A percentile compares a stretch with the other conserved stretches of the same genome.
These are phyloP conservation scores for Tangara arthus DNA, from an alignment of 2,797 vertebrate genomes.

Conservation along the genomic window DNA sequence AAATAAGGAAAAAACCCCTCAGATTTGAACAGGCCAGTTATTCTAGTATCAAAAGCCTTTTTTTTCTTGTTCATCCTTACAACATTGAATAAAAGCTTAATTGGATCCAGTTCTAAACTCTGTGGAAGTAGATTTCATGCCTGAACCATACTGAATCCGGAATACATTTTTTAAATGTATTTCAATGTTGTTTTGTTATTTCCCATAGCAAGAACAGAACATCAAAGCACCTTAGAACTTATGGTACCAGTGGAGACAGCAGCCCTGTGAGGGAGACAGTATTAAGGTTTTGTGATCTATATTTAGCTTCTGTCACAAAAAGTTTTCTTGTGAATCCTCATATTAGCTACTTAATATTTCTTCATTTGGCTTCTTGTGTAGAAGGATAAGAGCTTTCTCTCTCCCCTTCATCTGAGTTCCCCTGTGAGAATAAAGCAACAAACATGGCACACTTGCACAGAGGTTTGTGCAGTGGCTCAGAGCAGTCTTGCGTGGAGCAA, in stretches of 20 bases:
- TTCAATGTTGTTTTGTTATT: background rate
- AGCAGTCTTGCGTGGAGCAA: background rate
- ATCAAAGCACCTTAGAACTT: background rate
- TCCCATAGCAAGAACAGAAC: background rate
- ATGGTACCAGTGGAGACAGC: background rate
- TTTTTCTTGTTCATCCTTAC: background rate
- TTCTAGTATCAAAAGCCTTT: background rate
- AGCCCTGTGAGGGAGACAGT: background rate
- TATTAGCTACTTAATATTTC: background rate
- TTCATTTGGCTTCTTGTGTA: background rate
- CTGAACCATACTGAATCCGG: background rate
- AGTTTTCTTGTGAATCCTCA: background rate
- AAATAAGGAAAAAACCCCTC: background rate
- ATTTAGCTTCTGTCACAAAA: background rate
- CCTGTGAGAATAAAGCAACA: background rate
- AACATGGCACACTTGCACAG: background rate
- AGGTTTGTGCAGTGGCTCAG: background rate
- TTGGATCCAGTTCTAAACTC: background rate
- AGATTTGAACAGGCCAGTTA: background rate
- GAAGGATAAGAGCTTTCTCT: background rate
- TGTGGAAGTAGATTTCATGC: background rate
- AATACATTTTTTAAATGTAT: background rate
- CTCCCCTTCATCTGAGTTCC: background rate
- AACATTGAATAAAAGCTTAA: background rate
- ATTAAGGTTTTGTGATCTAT: background rate